Conservation (phyloP, 2,797 vertebrate species). For the Morelia viridis region DNA sequence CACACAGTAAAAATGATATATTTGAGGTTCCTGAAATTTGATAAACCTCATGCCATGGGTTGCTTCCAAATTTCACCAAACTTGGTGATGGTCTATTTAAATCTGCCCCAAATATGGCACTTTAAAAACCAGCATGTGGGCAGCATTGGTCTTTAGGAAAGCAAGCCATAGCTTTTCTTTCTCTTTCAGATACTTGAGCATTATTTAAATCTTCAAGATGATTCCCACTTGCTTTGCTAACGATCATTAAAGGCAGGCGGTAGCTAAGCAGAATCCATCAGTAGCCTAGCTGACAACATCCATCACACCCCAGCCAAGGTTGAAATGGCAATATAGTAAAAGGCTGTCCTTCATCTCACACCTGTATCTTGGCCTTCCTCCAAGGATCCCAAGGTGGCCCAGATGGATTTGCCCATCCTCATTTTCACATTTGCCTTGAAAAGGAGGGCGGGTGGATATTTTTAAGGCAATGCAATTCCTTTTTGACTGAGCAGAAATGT, state of each 20-base stretch:
- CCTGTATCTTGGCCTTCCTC: neutral
- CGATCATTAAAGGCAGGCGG: neutral
- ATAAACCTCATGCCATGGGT: neutral
- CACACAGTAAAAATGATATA: neutral
- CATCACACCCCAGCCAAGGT: neutral
- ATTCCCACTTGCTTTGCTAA: neutral
- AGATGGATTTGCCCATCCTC: neutral
- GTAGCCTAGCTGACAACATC: neutral
- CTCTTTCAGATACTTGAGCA: neutral
- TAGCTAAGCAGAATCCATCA: neutral
- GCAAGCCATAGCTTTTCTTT: neutral
- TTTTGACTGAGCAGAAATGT: neutral
- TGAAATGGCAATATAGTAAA: neutral
- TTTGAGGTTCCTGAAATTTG: neutral
- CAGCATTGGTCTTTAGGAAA: neutral
- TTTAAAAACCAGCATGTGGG: neutral
- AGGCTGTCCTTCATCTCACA: neutral
- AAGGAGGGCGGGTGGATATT: neutral
- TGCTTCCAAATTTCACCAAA: neutral
- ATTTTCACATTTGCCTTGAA: neutral
- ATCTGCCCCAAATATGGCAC: neutral
- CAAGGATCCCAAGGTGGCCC: neutral
- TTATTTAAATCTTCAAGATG: neutral
- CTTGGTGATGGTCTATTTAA: neutral
- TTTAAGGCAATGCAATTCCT: neutral